Base-by-base conservation (phyloP, 2,888 invertebrate genomes). In the Hemithea aestivaria region DNA sequence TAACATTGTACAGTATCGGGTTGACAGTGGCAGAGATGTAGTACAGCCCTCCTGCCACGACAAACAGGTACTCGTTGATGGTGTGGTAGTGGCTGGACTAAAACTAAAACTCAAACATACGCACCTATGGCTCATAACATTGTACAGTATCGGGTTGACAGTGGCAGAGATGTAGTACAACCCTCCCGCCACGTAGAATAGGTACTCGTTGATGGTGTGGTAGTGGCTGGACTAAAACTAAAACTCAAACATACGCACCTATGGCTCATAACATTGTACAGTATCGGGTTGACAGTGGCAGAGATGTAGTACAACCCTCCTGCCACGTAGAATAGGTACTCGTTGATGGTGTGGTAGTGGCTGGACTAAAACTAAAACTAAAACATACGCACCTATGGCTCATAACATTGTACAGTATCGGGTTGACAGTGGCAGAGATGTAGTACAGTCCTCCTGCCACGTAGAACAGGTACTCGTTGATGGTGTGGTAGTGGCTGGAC, bases 381-480 rank as follows among this genome's bases (percentile, higher is more conserved):
- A n/a, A n/a, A n/a, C n/a, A n/a, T n/a, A n/a, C n/a, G n/a, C n/a
- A n/a, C n/a, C n/a, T 72, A 43, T 83, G 81, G 30, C 85, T 87
- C 95, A 96, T 95, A 1, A 95, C 90, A 70, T 95, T 96, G 73
- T 96, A 96, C 0, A 96, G 80, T 48, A 96, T 93, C 0, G 96
- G 96, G 80, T 96, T 96, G 51, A 95, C 90, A 0, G 95, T 95
- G n/a, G 93, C 91, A 7, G 92, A 92, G 45, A 95, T 91, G 74
- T 95, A 96, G 79, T 96, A 96, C 37, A 95, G 89, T 45, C 93
- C 91, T 0, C 96, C 96, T 7, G 94, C 91, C 6, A 93, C 88
- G 56, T 92, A 91, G 79, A 93, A 96, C 51, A 95, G 84, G 90
- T 92, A 93, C 62, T 93, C 93, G 73, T 94, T 95, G 60, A 94